phyloP scores from a whole-genome alignment of 2,113 vertebrate species.

The Acrocephalus kingi region DNA sequence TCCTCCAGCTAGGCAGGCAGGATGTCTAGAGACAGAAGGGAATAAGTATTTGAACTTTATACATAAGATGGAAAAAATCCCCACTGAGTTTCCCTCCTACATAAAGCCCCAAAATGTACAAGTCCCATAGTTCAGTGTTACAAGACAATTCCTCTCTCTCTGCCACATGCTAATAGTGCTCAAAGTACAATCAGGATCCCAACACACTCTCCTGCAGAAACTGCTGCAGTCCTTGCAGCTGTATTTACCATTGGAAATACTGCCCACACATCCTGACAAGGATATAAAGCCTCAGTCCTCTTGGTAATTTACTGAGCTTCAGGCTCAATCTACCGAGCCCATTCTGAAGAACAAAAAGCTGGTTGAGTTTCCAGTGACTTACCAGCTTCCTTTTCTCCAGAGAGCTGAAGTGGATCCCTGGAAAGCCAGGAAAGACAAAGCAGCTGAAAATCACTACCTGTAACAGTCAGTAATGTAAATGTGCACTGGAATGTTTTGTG shows the following conservation, averaged over 20 bases:
- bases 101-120: accelerated
- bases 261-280: not conserved
- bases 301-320: not conserved
- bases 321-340: not conserved
- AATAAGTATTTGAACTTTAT: not conserved
- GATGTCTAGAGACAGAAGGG: not conserved
- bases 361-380: not conserved
- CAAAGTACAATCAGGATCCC: not conserved
- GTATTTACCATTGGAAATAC: not conserved
- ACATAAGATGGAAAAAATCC: not conserved
- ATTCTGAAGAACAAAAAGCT: not conserved
- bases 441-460: not conserved
- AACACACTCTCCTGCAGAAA: not conserved
- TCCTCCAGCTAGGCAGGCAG: not conserved
- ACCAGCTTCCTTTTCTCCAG: not conserved
- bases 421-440: not conserved
- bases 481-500: not conserved
- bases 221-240: not conserved
- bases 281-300: not conserved
- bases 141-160: not conserved
- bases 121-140: not conserved
- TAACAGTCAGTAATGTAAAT: not conserved
- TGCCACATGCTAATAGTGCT: not conserved
- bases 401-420: not conserved
- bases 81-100: not conserved